Conservation (phyloP, 2,797 vertebrate species). For the Trachops cirrhosus region DNA sequence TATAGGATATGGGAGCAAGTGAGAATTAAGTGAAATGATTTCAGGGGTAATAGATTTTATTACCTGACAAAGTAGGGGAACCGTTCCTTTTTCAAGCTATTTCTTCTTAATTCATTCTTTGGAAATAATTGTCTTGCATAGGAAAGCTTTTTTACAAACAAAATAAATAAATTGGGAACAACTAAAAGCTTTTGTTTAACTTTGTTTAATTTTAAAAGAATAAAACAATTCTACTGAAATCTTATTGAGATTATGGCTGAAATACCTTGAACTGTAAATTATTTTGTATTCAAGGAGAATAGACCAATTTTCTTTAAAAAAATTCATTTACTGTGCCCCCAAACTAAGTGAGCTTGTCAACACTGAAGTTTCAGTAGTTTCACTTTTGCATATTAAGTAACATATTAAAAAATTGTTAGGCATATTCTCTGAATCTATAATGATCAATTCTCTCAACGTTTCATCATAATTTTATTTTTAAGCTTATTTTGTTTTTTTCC, state of each 20-base stretch:
- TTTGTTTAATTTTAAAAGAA: slow-evolving; percentile 57
- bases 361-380: not conserved
- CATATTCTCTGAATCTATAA: not conserved
- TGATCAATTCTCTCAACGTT: not conserved
- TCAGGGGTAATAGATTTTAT: slow-evolving; percentile 91
- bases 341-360: not conserved
- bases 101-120: slow-evolving; percentile 92
- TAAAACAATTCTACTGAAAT: slow-evolving; percentile 33
- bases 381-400: slow-evolving; percentile 4
- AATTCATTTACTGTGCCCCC: not conserved
- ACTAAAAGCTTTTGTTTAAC: slow-evolving; percentile 37
- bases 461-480: not conserved
- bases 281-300: slow-evolving; percentile 26
- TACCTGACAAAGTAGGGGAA: slow-evolving; percentile 84
- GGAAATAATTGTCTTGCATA: slow-evolving; percentile 89
- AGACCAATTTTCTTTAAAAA: not conserved
- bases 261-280: slow-evolving; percentile 41
- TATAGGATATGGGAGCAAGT: slow-evolving; percentile 79
- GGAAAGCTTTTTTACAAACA: slow-evolving; percentile 86
- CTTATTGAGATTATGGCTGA: slow-evolving; percentile 30
- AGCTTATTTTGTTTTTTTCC: not conserved
- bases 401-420: not conserved
- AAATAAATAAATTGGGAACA: slow-evolving; percentile 35
- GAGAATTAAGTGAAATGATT: slow-evolving; percentile 86
- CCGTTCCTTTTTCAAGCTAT: slow-evolving; percentile 83